Evolutionary conservation across 2,888 invertebrate genomes (phyloP), one percentile per base, ranked within the genome.

Genomic region (Scaeva pyrastri): DNA sequence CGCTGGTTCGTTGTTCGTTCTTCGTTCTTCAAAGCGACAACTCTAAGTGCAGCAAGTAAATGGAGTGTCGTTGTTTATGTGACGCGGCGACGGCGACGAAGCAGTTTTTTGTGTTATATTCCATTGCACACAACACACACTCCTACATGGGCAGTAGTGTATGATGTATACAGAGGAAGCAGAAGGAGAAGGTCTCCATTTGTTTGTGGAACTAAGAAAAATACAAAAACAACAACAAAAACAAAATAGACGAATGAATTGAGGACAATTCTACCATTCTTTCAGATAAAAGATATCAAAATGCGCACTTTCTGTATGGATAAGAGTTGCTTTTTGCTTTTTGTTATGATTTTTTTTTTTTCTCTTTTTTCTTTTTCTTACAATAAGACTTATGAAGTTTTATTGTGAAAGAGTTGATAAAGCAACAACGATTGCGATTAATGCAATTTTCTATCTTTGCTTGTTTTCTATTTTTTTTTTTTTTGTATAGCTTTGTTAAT

Each of bases 281-380:
- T 21, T 52, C 14, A 68, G 84, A 85, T 85, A 85, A 85, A 85
- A 80, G 66, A 80, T 85, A 85, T 76, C 80, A 66, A 56, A 85
- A 68, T 85, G 84, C 80, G 84, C 80, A 85, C 79, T 85, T 80
- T 85, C 72, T 68, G 80, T 62, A 11, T 52, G 66, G 80, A 71
- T 74, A 79, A 74, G 74, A 71, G 64, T 41, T 21, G 21, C 36
- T 75, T 73, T 77, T 74, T 43, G 21, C 26, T 26, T 56, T 70
- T 31, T 8, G 23, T 12, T 55, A 10, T 55, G n/a, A 50, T 50
- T 50, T 12, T 48, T 26, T n/a, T 68, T 19, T 41, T 52, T 10
- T n/a, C n/a, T n/a, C n/a, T n/a, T n/a, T n/a, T n/a, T n/a, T n/a
- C n/a, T n/a, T n/a, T n/a, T n/a, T n/a, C n/a, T n/a, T n/a, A n/a